Conservation (phyloP, 2,113 vertebrate species). For the Meriones unguiculatus region DNA sequence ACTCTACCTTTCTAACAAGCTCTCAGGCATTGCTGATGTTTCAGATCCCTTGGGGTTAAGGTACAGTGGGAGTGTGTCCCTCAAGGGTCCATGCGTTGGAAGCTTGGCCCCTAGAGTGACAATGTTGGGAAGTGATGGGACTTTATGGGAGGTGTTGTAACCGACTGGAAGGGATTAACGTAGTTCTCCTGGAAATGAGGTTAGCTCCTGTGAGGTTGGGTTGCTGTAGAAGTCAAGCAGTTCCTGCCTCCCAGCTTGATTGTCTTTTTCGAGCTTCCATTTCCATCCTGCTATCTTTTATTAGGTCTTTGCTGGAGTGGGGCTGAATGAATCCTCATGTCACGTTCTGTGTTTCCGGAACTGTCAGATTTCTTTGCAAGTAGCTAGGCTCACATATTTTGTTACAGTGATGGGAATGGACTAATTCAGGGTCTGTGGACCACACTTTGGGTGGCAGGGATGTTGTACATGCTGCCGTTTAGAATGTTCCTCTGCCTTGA, state of each 20-base stretch:
- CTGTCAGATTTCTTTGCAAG: neutral
- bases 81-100: no score
- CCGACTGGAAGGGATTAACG: neutral
- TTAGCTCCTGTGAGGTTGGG: neutral
- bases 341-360: neutral
- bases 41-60: neutral
- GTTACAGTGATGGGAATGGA: neutral
- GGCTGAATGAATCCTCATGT: neutral
- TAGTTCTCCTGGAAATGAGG: neutral
- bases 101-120: neutral
- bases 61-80: neutral
- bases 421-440: neutral
- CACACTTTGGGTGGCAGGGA: neutral
- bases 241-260: neutral
- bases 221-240: neutral
- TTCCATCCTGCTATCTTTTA: neutral
- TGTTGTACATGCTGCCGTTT: fast-evolving
- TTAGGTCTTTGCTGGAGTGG: neutral
- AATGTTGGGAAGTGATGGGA: neutral
- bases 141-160: neutral
- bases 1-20: neutral
- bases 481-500: neutral
- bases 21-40: neutral
- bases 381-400: neutral
- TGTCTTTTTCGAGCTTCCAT: neutral